Percentiles rank a stretch among this genome's conserved stretches.
Conservation (phyloP, 2,113 vertebrate genomes). For the Mellivora capensis region DNA sequence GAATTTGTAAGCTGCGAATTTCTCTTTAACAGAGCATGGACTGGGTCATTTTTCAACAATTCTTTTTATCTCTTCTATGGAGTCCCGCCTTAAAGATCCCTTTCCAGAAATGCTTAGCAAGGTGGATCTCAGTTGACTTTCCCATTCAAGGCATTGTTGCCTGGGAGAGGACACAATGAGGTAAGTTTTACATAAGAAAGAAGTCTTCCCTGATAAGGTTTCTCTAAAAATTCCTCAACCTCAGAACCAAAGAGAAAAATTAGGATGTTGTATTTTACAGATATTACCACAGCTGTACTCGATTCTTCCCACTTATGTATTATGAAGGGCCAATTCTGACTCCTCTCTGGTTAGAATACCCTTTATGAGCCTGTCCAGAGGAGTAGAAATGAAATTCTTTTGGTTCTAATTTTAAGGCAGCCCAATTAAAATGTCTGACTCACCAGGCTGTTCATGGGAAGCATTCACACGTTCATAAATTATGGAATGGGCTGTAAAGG, state of each 20-base stretch:
- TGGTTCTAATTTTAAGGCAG: slow-evolving; percentile 69
- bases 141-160: background rate
- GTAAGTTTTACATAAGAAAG: background rate
- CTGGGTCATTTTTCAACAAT: background rate
- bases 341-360: background rate
- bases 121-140: background rate
- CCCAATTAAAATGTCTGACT: slow-evolving; percentile 64
- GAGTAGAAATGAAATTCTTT: background rate
- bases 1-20: background rate
- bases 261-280: background rate
- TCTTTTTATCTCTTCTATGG: background rate
- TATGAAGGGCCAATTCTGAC: background rate
- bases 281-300: background rate
- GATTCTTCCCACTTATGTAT: background rate
- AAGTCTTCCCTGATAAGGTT: background rate
- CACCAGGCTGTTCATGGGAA: slow-evolving; percentile 44
- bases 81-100: background rate
- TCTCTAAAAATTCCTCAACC: background rate
- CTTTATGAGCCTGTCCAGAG: background rate
- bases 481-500: slow-evolving; percentile 43
- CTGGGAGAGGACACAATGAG: background rate
- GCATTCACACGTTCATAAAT: slow-evolving; percentile 58
- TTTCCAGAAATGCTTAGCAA: slow-evolving; percentile 3
- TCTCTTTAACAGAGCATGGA: background rate
- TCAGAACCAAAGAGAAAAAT: background rate